Evolutionary conservation across 2,113 vertebrate species (phyloP), one percentile per base, ranked within the genome.

Genomic region (Phylloscopus trochiloides): DNA sequence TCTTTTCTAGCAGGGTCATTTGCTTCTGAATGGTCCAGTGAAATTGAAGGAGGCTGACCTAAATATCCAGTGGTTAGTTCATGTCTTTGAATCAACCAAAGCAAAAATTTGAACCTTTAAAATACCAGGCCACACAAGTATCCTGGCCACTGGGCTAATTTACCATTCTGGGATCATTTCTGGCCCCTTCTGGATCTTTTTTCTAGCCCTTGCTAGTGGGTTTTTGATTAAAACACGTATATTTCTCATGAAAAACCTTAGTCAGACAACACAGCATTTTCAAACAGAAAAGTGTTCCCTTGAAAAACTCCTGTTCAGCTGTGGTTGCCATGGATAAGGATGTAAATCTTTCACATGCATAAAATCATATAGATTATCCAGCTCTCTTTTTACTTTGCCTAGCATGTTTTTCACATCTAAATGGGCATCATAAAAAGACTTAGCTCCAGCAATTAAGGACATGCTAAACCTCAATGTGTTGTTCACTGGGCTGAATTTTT

Each of bases 241-340:
- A 29, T 95, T 87, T 79, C 31, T 92, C 32, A 70, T 16, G 9
- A 79, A 86, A 90, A 94, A 11, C 34, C 36, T 90, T 76, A 88
- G 57, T 84, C 77, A 81, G 54, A 58, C n/a, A 92, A 81, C 45
- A 70, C 38, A 75, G 36, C 38, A 59, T 91, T 86, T 95, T 78
- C 62, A 78, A 90, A 72, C 16, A 75, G 62, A 50, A 28, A 59
- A 90, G 15, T 17, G 29, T 83, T 90, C 52, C 61, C 74, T 82
- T 70, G 65, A 73, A 82, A 92, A 97, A 54, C 28, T 67, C 29
- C 29, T 32, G 26, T 61, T 95, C 90, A 90, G 85, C 77, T 61
- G 45, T 51, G 67, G 92, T 94, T 94, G 84, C 95, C 78, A 96
- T 92, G 92, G 94, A 88, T 92, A 90, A 79, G 71, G 54, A 88